Percentiles rank a stretch among this genome's conserved stretches.
These are phyloP conservation scores for Seriola aureovittata DNA, from an alignment of 2,113 vertebrate genomes.

Conservation along the genomic window DNA sequence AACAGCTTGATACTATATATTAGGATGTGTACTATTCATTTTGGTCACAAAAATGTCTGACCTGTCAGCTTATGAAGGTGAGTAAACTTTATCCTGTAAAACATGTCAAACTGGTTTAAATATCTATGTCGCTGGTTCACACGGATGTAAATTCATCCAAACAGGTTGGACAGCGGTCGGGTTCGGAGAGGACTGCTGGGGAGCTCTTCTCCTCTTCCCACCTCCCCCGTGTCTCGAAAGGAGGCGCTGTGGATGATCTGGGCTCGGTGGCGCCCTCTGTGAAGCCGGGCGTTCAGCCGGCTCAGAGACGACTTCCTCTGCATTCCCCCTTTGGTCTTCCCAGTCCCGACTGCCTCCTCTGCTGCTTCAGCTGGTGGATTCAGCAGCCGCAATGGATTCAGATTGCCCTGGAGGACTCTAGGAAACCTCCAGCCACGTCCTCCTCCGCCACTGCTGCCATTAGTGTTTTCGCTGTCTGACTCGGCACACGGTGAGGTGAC, in stretches of 20 bases:
- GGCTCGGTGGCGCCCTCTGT: slow-evolving; percentile 91
- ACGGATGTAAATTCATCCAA: slow-evolving; percentile 85
- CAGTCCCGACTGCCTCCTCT: slow-evolving; percentile 54
- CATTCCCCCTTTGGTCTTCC: slow-evolving; percentile 83
- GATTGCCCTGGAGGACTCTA: slow-evolving; percentile 89
- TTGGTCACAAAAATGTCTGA: slow-evolving; percentile 39
- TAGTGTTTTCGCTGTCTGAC: slow-evolving; percentile 76
- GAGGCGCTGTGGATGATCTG: slow-evolving; percentile 95
- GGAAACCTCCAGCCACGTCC: slow-evolving; percentile 88
- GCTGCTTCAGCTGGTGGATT: slow-evolving; percentile 76
- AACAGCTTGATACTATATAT: neutral
- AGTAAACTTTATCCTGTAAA: slow-evolving; percentile 28
- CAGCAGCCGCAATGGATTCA: slow-evolving; percentile 88
- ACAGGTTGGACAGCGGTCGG: slow-evolving; percentile 94
- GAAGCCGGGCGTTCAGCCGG: slow-evolving; percentile 90
- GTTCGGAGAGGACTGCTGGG: slow-evolving; percentile 87
- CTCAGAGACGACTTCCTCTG: slow-evolving; percentile 89
- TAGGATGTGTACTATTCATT: neutral
- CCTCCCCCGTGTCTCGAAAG: slow-evolving; percentile 87
- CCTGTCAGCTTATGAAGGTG: slow-evolving; percentile 45
- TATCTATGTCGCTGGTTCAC: slow-evolving; percentile 10
- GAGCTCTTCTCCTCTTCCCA: slow-evolving; percentile 85
- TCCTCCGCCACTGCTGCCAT: slow-evolving; percentile 18
- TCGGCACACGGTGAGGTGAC: slow-evolving; percentile 78
- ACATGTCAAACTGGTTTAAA: slow-evolving; percentile 12